phyloP scores from a whole-genome alignment of 2,797 vertebrate species.

The Psittacula echo region DNA sequence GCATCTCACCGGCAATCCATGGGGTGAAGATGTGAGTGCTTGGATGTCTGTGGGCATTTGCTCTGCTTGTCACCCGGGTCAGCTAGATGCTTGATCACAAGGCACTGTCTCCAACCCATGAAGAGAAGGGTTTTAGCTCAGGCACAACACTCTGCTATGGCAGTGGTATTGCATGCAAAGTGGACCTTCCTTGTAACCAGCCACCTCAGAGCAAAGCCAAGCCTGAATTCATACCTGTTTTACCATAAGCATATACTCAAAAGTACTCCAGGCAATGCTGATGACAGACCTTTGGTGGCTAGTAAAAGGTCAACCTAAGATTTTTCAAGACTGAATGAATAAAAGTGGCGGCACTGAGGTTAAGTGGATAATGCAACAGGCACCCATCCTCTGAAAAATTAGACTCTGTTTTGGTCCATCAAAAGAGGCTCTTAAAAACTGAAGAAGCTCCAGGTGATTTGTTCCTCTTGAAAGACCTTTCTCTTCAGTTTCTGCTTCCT shows the following conservation, averaged over 20 bases:
- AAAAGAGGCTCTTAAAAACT: neutral
- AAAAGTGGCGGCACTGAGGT: neutral
- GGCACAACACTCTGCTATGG: neutral
- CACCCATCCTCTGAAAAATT: neutral
- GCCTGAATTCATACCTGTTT: neutral
- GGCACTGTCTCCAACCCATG: neutral
- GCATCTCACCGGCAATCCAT: neutral
- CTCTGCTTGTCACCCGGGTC: neutral
- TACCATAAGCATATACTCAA: neutral
- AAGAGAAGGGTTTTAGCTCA: neutral
- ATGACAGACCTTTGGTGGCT: neutral
- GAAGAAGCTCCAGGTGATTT: neutral
- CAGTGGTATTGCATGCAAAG: accelerated
- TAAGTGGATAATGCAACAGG: neutral
- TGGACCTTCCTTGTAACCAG: neutral
- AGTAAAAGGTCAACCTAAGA: neutral
- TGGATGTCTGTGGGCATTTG: accelerated
- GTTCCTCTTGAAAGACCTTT: neutral
- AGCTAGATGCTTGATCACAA: neutral
- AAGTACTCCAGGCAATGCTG: neutral
- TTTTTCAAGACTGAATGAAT: neutral
- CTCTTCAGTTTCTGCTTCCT: neutral
- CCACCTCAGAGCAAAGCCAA: neutral
- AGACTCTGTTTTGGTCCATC: neutral
- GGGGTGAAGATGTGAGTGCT: neutral